phyloP scores from a whole-genome alignment of 2,113 vertebrate species.

The Phaethornis superciliosus region DNA sequence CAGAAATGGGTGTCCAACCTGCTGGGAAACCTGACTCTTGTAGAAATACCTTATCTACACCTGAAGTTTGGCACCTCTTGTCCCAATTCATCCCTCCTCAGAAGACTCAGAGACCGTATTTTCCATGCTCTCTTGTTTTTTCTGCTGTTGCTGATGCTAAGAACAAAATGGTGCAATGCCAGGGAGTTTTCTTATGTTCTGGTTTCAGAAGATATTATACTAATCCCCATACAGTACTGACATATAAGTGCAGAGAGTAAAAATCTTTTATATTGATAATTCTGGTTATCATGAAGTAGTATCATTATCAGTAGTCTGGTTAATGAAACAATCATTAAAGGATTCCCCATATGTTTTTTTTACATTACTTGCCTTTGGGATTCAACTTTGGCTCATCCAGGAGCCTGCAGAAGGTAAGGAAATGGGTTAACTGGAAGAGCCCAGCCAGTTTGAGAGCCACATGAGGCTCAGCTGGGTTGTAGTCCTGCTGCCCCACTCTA shows the following conservation, averaged over 20 bases:
- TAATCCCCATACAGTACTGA: background rate
- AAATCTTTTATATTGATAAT: background rate
- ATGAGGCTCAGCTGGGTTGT: fast-evolving
- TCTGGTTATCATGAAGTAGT: background rate
- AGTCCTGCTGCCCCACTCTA: background rate
- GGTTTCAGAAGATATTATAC: background rate
- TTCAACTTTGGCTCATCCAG: background rate
- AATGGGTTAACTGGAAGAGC: background rate
- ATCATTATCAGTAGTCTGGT: background rate
- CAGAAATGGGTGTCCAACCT: background rate
- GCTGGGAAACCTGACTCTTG: background rate
- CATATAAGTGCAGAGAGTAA: background rate
- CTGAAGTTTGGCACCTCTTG: background rate
- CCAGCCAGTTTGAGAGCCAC: background rate
- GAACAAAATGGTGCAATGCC: background rate
- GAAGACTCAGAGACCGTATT: background rate
- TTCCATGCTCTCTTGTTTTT: background rate
- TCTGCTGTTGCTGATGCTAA: background rate
- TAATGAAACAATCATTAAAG: background rate
- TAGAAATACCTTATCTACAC: background rate
- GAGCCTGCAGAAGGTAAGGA: background rate
- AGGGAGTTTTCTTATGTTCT: background rate
- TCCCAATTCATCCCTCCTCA: background rate
- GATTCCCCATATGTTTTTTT: background rate
- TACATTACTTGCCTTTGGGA: background rate